Evolutionary conservation across 1,140 invertebrate genomes (phyloP), one percentile per base, ranked within the genome.

Genomic region (Venturia canescens): DNA sequence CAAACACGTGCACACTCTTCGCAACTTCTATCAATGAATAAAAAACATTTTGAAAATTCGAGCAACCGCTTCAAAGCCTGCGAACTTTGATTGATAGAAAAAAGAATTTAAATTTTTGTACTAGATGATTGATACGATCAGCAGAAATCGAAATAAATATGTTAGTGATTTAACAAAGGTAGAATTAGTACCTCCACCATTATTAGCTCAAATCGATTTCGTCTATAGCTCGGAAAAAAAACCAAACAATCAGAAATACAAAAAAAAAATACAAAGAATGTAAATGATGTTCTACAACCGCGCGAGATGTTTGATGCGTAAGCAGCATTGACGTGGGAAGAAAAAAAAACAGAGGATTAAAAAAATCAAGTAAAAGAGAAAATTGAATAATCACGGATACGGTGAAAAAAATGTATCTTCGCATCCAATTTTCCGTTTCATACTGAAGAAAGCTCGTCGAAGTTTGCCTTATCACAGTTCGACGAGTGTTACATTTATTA

Each of bases 131-230:
- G 3, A 53, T 21, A 53, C 4, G 3, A n/a, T 57, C 72, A 44
- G 23, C 31, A 78, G 23, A 48, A 21, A 87, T 11, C 13, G 23
- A 5, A 18, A 57, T n/a, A 74, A 90, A 86, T 63, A 87, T 84
- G 89, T 91, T 91, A 91, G 90, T 90, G 86, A 87, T 88, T 88
- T 87, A 86, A 86, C 87, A 80, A 85, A 82, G 83, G 85, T 88
- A 88, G 83, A 86, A 86, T 91, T 89, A 91, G 89, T 85, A 90
- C 91, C 90, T 87, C 89, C 90, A 92, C 91, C 91, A 87, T 63
- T 18, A 57, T 11, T 79, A 86, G 83, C 78, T 79, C 70, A 67
- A 78, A 38, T 78, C 48, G 18, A 26, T 27, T 80, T 50, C 75
- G 79, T 80, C 57, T 70, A 80, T 78, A 80, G 79, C 74, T 80